phyloP scores from a whole-genome alignment of 1,140 invertebrate genomes.

The Palaemon carinicauda region DNA sequence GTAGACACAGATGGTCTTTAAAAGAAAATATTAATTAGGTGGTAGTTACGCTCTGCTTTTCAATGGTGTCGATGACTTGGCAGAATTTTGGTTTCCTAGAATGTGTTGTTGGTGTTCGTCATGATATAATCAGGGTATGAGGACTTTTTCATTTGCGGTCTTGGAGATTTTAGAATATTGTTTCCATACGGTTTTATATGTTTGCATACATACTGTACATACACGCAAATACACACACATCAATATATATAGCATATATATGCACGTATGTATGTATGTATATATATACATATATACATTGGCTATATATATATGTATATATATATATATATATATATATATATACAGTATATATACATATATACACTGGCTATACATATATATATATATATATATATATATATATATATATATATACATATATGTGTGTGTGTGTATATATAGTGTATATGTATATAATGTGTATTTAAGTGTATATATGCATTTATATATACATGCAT shows the following conservation, averaged over 20 bases:
- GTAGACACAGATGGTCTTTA: no score
- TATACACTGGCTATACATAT: not conserved
- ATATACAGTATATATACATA: not conserved
- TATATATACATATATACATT: not conserved
- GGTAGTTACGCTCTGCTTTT: no score
- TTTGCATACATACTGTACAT: not conserved
- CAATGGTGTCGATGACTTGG: no score
- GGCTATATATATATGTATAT: not conserved
- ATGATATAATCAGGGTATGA: no score
- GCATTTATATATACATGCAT: not conserved
- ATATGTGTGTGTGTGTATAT: not conserved
- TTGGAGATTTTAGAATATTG: no score
- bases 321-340: not conserved
- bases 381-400: not conserved
- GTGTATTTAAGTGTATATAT: not conserved
- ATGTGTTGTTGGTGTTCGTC: no score
- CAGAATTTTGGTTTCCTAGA: no score
- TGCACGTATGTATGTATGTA: not conserved
- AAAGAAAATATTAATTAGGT: no score
- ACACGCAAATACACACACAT: not conserved
- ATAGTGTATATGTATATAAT: not conserved
- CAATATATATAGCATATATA: not conserved
- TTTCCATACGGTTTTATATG: no score
- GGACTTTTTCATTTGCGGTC: no score
- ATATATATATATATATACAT: not conserved